Base-by-base conservation (phyloP, 2,113 vertebrate genomes). In the Ptilorrhoa leucosticta region DNA sequence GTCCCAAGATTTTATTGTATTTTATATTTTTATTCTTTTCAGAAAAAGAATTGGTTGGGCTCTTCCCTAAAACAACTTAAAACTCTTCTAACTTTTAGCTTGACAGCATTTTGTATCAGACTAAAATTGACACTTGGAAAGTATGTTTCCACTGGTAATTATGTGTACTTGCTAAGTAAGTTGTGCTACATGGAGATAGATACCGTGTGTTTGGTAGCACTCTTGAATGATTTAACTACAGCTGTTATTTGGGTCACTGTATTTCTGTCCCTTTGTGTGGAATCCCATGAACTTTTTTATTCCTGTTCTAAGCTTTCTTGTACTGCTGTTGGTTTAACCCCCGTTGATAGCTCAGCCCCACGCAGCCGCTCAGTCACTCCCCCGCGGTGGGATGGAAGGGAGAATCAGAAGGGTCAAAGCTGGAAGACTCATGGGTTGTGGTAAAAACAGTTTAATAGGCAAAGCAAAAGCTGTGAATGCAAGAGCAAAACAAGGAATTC, bases 351-450 rank as follows among this genome's bases (percentile, higher is more conserved):
- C 17, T 72, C 20, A 72, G 31, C 37, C 37, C 14, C 40, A 35
- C 1, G 0, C 39, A 53, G 40, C 53, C 11, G 4, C 68, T 54
- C 15, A 17, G 50, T 71, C 44, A 31, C 37, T 71, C 33, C 11
- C 7, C 13, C 24, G 11, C 0, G 0, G 4, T 27, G 35, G 39
- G 18, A 30, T 37, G 15, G 47, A 31, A 16, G 45, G 39, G 24
- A 33, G 35, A 53, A 48, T 48, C 27, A 12, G 31, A 68, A 80
- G 39, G n/a, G 39, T 31, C 33, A 75, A 37, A 68, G 54, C 33
- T 72, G 40, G 40, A 42, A 54, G 66, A 35, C 18, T 24, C 9
- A 1, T 17, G 45, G 21, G 12, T 45, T 66, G 20, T 60, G n/a
- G 13, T 66, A n/a, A 33, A n/a, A 15, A 40, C 26, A 72, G 8